Conservation (phyloP, 1,140 invertebrate genomes). For the Harlomillsia oculata region DNA sequence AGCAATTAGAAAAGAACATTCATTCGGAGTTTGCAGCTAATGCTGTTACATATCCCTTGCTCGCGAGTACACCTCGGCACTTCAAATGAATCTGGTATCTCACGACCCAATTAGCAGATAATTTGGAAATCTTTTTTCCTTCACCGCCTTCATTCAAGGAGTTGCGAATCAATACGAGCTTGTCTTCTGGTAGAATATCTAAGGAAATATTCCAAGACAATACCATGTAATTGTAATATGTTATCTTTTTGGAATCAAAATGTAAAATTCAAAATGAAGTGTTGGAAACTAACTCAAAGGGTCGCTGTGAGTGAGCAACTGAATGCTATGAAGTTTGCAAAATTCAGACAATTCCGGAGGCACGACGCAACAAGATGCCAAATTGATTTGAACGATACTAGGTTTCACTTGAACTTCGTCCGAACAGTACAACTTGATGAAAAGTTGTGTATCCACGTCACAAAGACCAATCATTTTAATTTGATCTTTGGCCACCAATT, state of each 20-base stretch:
- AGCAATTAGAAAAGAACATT: too few relatives aligned
- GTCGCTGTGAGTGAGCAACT: conserved; percentile 90
- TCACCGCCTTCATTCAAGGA: not conserved
- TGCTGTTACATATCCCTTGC: conserved; percentile 59
- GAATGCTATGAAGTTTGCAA: conserved; percentile 80
- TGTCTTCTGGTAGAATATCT: conserved; percentile 52
- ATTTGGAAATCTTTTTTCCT: conserved; percentile 7
- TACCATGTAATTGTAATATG: conserved; percentile 10
- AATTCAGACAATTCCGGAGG: conserved; percentile 79
- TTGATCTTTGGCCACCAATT: conserved; percentile 53
- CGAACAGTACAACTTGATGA: conserved; percentile 67
- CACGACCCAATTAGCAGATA: conserved; percentile 56
- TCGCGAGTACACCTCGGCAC: conserved; percentile 74
- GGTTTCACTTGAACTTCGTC: conserved; percentile 72
- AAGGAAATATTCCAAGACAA: conserved; percentile 37
- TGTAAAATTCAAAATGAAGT: not conserved
- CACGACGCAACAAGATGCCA: conserved; percentile 90
- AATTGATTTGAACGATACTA: conserved; percentile 86
- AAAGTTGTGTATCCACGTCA: conserved; percentile 71
- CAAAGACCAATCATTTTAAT: conserved; percentile 71
- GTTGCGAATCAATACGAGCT: conserved; percentile 19
- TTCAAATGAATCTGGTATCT: conserved; percentile 79
- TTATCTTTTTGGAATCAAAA: not conserved
- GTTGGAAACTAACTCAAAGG: conserved; percentile 57
- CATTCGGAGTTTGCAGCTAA: too few relatives aligned